These are phyloP conservation scores for Hylaea fasciaria DNA, from an alignment of 2,888 invertebrate genomes.

Conservation along the genomic window DNA sequence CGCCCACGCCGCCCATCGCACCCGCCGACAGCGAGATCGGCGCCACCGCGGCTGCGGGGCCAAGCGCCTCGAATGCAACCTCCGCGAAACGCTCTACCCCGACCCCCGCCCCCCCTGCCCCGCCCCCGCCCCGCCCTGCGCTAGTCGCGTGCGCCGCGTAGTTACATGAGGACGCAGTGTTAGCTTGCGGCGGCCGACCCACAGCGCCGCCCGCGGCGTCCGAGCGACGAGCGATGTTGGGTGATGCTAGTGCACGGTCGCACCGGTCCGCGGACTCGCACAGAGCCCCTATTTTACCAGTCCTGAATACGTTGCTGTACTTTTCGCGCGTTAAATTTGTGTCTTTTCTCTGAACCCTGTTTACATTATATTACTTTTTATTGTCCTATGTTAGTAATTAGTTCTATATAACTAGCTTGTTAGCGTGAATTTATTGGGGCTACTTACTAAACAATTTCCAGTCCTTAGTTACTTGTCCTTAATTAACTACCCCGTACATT, in stretches of 20 bases:
- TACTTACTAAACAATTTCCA: background rate
- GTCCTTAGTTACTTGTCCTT: background rate
- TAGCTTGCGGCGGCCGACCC: conserved; percentile 48
- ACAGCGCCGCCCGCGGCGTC: conserved; percentile 40
- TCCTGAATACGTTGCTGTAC: no score
- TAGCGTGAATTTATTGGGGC: background rate
- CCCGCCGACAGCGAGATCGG: conserved; percentile 93
- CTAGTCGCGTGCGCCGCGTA: conserved; percentile 36
- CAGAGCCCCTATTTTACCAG: no score
- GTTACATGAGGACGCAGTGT: conserved; percentile 59
- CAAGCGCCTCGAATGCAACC: conserved; percentile 90
- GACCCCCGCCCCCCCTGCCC: conserved; percentile 32
- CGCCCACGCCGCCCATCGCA: conserved; percentile 78
- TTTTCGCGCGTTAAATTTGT: background rate
- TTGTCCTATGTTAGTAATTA: background rate
- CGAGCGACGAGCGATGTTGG: conserved; percentile 12
- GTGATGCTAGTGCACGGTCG: conserved; percentile 50
- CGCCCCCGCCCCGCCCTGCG: conserved; percentile 35
- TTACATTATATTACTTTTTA: background rate
- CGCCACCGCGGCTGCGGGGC: conserved; percentile 88
- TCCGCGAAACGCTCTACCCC: conserved; percentile 89
- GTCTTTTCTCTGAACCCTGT: background rate
- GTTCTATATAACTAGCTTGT: background rate
- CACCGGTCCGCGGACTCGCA: no score
- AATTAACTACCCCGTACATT: conserved; percentile 3